phyloP scores from a whole-genome alignment of 2,888 invertebrate genomes.

The Nipponacmea schrenckii region DNA sequence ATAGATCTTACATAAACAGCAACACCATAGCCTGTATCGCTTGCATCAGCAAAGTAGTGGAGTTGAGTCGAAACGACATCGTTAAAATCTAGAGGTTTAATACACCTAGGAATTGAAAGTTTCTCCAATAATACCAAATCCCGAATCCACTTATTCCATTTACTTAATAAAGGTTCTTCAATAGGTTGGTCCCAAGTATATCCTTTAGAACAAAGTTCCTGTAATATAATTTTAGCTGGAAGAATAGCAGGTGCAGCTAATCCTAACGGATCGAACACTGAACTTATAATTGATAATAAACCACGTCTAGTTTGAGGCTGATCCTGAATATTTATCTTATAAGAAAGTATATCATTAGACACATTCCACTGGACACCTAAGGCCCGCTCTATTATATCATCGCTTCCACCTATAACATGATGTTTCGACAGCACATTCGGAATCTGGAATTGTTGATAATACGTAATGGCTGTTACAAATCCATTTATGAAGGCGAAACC shows the following conservation, averaged over 20 bases:
- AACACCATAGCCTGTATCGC: not conserved
- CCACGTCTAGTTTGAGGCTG: conserved; percentile 6
- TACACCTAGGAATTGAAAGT: conserved; percentile 2
- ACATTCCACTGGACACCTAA: conserved; percentile 23
- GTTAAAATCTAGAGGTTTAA: not conserved
- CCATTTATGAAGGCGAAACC: conserved; percentile 23
- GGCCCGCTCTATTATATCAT: conserved; percentile 16
- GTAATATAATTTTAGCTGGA: too few species aligned
- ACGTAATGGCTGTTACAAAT: conserved; percentile 14
- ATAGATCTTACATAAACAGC: not conserved
- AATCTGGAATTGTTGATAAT: conserved; percentile 17
- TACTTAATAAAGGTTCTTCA: not conserved
- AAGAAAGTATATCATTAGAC: conserved; percentile 7
- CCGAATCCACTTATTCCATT: conserved; percentile 1
- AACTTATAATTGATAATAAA: conserved; percentile 11
- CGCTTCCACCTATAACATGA: conserved; percentile 12
- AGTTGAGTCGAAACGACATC: not conserved
- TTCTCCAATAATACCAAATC: conserved; percentile 5
- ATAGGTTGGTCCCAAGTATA: not conserved
- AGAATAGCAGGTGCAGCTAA: too few species aligned
- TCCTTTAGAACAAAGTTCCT: not conserved
- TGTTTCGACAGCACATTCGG: conserved; percentile 7
- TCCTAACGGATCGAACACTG: too few species aligned
- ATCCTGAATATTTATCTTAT: not conserved
- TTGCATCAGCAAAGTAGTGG: not conserved